Base-by-base conservation (phyloP, 1,140 invertebrate genomes). In the Drosophila parvula region DNA sequence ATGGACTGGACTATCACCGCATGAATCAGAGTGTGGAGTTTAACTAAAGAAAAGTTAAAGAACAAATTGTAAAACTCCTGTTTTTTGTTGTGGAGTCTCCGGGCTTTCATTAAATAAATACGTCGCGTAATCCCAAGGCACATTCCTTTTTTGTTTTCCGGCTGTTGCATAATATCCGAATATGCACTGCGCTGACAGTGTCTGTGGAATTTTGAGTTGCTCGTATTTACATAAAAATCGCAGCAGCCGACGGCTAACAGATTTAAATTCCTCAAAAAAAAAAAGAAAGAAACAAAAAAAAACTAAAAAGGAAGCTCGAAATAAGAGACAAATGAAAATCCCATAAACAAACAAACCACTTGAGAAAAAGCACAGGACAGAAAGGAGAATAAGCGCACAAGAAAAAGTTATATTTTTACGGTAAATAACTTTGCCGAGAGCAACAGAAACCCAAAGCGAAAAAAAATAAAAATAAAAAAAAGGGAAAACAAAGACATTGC, bases 331-430 rank as follows among this genome's bases (percentile, higher is more conserved):
- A 44, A 57, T 53, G 43, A 65, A 65, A 77, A 78, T 70, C 79
- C 60, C 64, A 67, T 77, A 82, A 77, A 73, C 75, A 82, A 86
- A 82, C 65, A 79, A 83, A 69, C 75, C 67, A 82, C 76, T 82
- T 79, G 65, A 71, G 69, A n/a, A 57, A 82, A 74, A 50, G 36
- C 43, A 43, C 44, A 43, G 68, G 48, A 51, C 8, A 36, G 10
- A 59, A 41, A 18, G 16, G 4, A 62, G 60, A 58, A 67, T 70
- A 62, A 73, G 44, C 51, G 48, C 18, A 27, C 44, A 73, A 47
- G 48, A 61, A 81, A 86, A 85, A 75, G 69, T 85, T 86, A 73
- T 78, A 75, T 86, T 86, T 85, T 79, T 67, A 81, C 83, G 65
- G 74, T 73, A 79, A 82, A 78, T 81, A 86, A 64, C 58, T 50